Evolutionary conservation across 2,888 invertebrate species (phyloP), one percentile per base, ranked within the genome.

Genomic region (Tetragonula carbonaria): DNA sequence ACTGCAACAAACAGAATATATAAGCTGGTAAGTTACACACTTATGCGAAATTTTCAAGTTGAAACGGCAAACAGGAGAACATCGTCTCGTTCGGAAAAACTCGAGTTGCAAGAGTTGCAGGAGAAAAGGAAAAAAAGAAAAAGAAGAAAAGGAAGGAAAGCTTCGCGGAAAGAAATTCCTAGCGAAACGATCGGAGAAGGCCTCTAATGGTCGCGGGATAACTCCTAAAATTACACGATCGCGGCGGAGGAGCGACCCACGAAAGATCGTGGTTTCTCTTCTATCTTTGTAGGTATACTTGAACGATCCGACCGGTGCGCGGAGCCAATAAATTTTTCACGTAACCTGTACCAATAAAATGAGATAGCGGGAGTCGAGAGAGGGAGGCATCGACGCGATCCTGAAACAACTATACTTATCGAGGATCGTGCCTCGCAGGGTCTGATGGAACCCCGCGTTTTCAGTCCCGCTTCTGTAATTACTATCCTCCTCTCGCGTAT

Each of bases 351-450:
- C 92, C 92, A 93, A 93, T 94, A 93, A 94, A 93, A 92, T 92
- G 91, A 92, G 91, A 94, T 93, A 93, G 93, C 92, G 92, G 92
- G 93, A 92, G 93, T 93, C 38, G 71, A 75, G 55, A 90, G 85
- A 91, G 63, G 91, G 92, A 91, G 91, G 92, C 91, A 93, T 92
- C 92, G 93, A 91, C 93, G 92, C 92, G 92, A 93, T 93, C 90
- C 92, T 91, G 93, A 92, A 94, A 94, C 94, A 93, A 94, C 94
- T 94, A 94, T 94, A 94, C 94, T 94, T 94, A 94, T 93, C 93
- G 92, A 90, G 89, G 92, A 94, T 94, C 94, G 93, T 94, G 94
- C 94, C 94, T 94, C 89, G 93, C 91, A 94, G 94, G 92, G 91
- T 92, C 92, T 91, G 92, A 90, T 90, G 90, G 88, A 87, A 82